Evolutionary conservation across 53 echinoderm and acorn worm species (phyloP).

Genomic region (Holothuria scabra): DNA sequence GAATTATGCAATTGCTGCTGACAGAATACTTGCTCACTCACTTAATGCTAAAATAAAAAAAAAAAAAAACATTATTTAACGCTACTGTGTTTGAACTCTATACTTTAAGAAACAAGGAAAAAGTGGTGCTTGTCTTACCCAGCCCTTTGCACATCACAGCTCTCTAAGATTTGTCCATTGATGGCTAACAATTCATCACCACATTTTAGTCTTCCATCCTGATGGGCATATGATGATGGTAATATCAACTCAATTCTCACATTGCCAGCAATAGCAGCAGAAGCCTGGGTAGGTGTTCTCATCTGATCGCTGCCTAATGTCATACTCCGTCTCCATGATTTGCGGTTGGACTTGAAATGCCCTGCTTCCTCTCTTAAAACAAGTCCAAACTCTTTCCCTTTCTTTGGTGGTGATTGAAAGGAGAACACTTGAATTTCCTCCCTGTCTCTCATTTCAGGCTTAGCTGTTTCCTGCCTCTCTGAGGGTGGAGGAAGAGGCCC

Average conservation of each 20-base stretch:
- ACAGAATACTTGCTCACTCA: too few species aligned
- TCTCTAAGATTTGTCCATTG: constrained; percentile 82
- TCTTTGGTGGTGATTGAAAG: constrained; percentile 75
- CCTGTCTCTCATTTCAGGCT: constrained; percentile 54
- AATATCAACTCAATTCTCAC: constrained; percentile 69
- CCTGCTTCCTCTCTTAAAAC: constrained; percentile 57
- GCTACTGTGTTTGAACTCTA: too few species aligned
- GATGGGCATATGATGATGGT: constrained; percentile 59
- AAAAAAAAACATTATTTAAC: too few species aligned
- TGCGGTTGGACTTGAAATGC: constrained; percentile 14
- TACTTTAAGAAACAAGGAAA: not conserved
- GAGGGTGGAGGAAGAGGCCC: constrained; percentile 7
- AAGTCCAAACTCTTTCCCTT: constrained; percentile 75
- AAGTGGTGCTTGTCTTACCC: constrained; percentile 70
- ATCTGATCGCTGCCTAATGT: constrained; percentile 57
- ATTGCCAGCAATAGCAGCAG: constrained; percentile 66
- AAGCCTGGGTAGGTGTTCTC: constrained; percentile 13
- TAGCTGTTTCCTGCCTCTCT: constrained; percentile 21
- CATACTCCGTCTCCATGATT: constrained; percentile 41
- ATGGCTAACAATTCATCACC: constrained; percentile 87
- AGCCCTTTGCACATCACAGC: constrained; percentile 78
- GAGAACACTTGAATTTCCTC: constrained; percentile 79
- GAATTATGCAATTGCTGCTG: too few species aligned
- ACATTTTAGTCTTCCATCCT: constrained; percentile 69
- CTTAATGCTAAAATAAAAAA: too few species aligned